These are phyloP conservation scores for Pegoplata infirma DNA, from an alignment of 2,888 invertebrate species.

Conservation along the genomic window DNA sequence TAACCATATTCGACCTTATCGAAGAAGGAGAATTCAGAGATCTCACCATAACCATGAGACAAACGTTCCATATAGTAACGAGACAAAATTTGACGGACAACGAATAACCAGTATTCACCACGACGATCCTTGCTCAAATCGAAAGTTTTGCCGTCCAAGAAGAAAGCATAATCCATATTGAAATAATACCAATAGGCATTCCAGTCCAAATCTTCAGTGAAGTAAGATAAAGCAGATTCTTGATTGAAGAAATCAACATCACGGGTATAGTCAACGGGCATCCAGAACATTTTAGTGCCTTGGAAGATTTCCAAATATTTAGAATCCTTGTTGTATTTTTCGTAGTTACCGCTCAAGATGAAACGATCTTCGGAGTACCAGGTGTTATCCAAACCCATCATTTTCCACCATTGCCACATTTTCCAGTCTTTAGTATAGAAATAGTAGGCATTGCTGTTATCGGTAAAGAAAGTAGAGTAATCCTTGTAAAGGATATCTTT, in stretches of 20 bases:
- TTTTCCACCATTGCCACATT: conserved; percentile 73
- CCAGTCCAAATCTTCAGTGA: conserved; percentile 85
- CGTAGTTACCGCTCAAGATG: conserved; percentile 70
- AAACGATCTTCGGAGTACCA: conserved; percentile 70
- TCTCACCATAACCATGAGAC: conserved; percentile 82
- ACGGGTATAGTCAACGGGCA: conserved; percentile 82
- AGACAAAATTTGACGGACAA: conserved; percentile 83
- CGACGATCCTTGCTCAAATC: conserved; percentile 80
- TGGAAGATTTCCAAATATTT: conserved; percentile 66
- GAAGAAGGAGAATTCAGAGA: conserved; percentile 81
- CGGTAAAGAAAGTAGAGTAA: conserved; percentile 65
- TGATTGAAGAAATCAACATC: conserved; percentile 79
- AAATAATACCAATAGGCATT: conserved; percentile 84
- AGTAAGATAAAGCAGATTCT: conserved; percentile 83
- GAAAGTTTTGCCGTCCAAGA: conserved; percentile 80
- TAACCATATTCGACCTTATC: conserved; percentile 79
- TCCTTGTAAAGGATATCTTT: conserved; percentile 77
- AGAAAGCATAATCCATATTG: conserved; percentile 82
- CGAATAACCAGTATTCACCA: conserved; percentile 83
- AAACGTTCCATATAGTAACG: conserved; percentile 86
- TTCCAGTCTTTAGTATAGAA: conserved; percentile 73
- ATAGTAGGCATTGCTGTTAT: conserved; percentile 58
- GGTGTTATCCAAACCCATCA: conserved; percentile 71
- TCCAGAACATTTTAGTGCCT: conserved; percentile 70
- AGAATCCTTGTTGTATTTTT: conserved; percentile 67